Evolutionary conservation across 2,797 vertebrate genomes (phyloP).

Genomic region (Octomys mimax): DNA sequence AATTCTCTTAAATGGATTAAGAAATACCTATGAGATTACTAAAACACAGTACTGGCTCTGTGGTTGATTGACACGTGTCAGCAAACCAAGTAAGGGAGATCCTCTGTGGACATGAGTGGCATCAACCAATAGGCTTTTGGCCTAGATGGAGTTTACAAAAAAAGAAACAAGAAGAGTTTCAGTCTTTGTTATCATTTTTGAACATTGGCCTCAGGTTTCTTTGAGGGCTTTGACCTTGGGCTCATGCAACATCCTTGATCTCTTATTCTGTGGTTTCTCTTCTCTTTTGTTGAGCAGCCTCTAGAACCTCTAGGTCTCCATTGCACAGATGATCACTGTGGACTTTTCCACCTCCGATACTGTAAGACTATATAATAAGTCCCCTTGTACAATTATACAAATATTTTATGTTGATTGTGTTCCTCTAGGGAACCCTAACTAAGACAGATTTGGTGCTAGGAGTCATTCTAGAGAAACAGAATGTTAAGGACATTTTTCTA

Average conservation of each 20-base stretch:
- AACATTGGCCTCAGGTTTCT: neutral
- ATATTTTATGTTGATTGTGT: neutral
- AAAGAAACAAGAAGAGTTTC: neutral
- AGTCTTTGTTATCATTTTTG: neutral
- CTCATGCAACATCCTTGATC: neutral
- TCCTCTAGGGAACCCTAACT: neutral
- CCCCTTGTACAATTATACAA: neutral
- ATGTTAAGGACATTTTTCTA: neutral
- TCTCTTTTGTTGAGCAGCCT: neutral
- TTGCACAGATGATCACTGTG: neutral
- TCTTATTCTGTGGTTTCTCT: neutral
- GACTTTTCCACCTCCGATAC: neutral
- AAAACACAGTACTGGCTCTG: neutral
- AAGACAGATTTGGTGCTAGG: neutral
- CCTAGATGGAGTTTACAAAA: neutral
- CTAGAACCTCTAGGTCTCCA: neutral
- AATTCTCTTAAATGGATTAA: neutral
- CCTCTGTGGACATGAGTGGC: too few species aligned
- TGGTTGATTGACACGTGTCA: neutral
- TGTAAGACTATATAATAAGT: neutral
- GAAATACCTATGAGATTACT: neutral
- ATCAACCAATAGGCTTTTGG: neutral
- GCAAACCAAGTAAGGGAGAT: neutral
- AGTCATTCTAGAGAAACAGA: neutral
- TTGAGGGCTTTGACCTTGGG: neutral